Conservation (phyloP, 2,888 invertebrate genomes). For the Clistopyga incitator region DNA sequence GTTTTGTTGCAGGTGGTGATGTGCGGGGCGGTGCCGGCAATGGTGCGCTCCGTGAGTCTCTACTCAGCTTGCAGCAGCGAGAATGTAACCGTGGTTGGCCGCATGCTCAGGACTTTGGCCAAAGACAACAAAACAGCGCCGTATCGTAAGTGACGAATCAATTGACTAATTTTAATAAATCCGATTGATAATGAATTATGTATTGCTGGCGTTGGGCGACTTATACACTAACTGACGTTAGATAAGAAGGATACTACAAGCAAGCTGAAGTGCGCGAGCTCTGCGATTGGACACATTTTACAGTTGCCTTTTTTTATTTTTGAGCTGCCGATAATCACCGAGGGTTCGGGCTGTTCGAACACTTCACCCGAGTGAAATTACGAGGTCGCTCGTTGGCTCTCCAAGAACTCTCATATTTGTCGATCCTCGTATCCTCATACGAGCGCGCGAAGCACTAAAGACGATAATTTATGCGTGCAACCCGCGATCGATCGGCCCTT, state of each 20-base stretch:
- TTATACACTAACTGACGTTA: background rate
- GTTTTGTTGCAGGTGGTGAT: slow-evolving; percentile 87
- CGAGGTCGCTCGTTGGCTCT: slow-evolving; percentile 14
- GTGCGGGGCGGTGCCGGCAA: slow-evolving; percentile 90
- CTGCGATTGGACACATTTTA: background rate
- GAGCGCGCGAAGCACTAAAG: slow-evolving; percentile 50
- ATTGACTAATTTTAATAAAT: slow-evolving; percentile 20
- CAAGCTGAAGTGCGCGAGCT: background rate
- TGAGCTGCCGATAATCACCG: slow-evolving; percentile 1
- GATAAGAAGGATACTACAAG: background rate
- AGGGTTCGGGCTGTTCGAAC: background rate
- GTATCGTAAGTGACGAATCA: slow-evolving; percentile 86
- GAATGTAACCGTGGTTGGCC: slow-evolving; percentile 88
- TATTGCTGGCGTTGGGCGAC: background rate
- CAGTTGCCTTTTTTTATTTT: background rate
- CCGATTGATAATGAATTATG: background rate
- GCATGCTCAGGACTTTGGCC: slow-evolving; percentile 88
- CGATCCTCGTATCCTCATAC: slow-evolving; percentile 23
- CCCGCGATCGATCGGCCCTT: slow-evolving; percentile 56
- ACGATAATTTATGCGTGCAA: slow-evolving; percentile 59
- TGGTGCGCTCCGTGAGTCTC: slow-evolving; percentile 89
- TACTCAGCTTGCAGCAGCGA: slow-evolving; percentile 89
- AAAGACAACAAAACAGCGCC: slow-evolving; percentile 85
- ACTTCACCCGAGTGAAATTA: slow-evolving; percentile 19
- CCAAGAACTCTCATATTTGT: slow-evolving; percentile 26